phyloP scores from a whole-genome alignment of 1,140 invertebrate species.

The Drosophila sproati region DNA sequence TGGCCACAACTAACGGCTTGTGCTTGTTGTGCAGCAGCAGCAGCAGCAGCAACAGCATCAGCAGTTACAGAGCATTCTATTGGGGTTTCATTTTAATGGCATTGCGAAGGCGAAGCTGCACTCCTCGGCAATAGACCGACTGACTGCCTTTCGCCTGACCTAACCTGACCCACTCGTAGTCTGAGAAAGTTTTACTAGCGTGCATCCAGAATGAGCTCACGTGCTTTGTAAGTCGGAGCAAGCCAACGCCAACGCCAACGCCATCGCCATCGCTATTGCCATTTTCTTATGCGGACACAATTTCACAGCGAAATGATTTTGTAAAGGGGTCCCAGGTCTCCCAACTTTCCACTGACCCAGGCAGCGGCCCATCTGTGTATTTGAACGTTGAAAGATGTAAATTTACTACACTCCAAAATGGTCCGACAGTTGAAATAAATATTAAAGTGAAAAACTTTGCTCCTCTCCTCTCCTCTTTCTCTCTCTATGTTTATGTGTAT shows the following conservation, averaged over 20 bases:
- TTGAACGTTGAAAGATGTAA: conserved; percentile 79
- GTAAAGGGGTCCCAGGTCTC: conserved; percentile 43
- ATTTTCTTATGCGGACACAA: conserved; percentile 65
- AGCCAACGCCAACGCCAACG: conserved; percentile 2
- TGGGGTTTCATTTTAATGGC: conserved; percentile 72
- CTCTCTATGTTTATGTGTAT: conserved; percentile 1
- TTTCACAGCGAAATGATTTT: conserved; percentile 80
- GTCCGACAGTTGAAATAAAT: conserved; percentile 78
- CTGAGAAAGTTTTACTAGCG: conserved; percentile 64
- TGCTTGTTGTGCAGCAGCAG: conserved; percentile 22
- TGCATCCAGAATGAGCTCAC: conserved; percentile 73
- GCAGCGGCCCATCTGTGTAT: conserved; percentile 38
- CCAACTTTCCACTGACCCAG: conserved; percentile 26
- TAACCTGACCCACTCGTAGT: conserved; percentile 5
- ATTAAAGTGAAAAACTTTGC: conserved; percentile 77
- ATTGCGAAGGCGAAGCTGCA: conserved; percentile 31
- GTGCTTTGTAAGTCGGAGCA: conserved; percentile 39
- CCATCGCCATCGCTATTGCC: conserved; percentile 10
- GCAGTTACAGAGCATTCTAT: conserved; percentile 54
- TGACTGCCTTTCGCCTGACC: conserved; percentile 19
- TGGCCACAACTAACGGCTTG: conserved; percentile 39
- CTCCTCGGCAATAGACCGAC: conserved; percentile 39
- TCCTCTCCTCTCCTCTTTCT: not conserved
- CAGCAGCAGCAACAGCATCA: too few species aligned
- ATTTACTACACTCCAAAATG: conserved; percentile 74